phyloP scores from a whole-genome alignment of 2,797 vertebrate species.

The Chrysolophus pictus region DNA sequence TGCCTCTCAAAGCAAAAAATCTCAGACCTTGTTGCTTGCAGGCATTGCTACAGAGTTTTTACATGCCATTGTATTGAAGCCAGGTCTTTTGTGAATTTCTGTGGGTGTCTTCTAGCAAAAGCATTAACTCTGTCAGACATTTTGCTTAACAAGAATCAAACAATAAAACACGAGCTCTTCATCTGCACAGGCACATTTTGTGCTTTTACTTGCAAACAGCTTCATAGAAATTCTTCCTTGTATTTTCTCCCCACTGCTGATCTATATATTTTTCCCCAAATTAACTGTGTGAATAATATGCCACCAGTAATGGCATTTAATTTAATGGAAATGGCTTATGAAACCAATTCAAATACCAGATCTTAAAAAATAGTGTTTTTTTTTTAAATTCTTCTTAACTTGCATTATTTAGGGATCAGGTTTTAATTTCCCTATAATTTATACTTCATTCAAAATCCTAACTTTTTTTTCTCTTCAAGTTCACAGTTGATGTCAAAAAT shows the following conservation, averaged over 20 bases:
- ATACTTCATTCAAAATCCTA: background rate
- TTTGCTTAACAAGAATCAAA: background rate
- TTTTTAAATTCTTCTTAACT: background rate
- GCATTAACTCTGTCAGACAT: background rate
- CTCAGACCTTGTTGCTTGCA: background rate
- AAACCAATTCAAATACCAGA: background rate
- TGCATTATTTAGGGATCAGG: background rate
- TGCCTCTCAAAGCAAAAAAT: background rate
- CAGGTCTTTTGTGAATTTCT: background rate
- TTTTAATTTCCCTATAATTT: background rate
- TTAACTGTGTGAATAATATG: background rate
- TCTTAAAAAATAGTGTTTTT: too few species aligned
- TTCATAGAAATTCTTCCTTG: background rate
- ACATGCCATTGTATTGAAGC: background rate
- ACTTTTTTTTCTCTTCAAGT: background rate
- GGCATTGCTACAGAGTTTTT: background rate
- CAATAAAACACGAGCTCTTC: background rate
- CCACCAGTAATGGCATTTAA: background rate
- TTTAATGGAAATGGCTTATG: background rate
- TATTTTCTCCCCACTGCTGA: background rate
- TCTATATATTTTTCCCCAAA: background rate
- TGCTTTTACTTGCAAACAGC: background rate
- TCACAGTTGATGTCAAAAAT: background rate
- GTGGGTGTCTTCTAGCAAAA: background rate
- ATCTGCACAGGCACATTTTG: background rate